Percentiles rank a stretch among this genome's conserved stretches.
Evolutionary conservation across 2,888 invertebrate genomes (phyloP).

Genomic region (Scaptomyza flava): DNA sequence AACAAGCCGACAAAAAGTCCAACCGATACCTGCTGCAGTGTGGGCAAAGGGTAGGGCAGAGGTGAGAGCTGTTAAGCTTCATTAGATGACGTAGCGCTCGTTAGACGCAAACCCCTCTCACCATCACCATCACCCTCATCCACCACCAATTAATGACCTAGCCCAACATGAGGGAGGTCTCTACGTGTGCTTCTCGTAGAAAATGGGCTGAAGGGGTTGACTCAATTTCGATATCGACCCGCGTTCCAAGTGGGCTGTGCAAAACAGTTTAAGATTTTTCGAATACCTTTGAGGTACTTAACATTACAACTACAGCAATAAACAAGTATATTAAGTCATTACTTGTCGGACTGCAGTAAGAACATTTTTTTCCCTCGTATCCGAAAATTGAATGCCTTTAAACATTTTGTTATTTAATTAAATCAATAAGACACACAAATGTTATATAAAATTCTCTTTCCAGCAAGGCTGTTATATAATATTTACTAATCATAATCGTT

Average conservation of each 20-base stretch:
- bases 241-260: constrained; percentile 11
- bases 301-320: neutral
- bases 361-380: neutral
- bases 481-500: no score
- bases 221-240: constrained; percentile 11
- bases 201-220: neutral
- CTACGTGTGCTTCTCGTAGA: no score
- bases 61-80: constrained; percentile 17
- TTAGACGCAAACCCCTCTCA: constrained; percentile 10
- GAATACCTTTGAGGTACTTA: neutral
- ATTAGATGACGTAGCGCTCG: constrained; percentile 33
- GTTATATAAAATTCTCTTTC: no score
- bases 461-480: no score
- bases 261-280: neutral
- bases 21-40: neutral
- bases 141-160: constrained; percentile 15
- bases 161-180: neutral
- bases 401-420: no score
- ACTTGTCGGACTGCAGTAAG: neutral
- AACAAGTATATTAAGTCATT: constrained; percentile 2
- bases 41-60: neutral
- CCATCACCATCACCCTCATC: neutral
- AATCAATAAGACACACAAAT: no score
- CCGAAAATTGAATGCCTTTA: no score
- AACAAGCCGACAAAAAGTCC: constrained; percentile 37